Percentiles rank a stretch among this genome's conserved stretches.
Evolutionary conservation across 2,888 invertebrate genomes (phyloP).

Genomic region (Geotrupes spiniger): DNA sequence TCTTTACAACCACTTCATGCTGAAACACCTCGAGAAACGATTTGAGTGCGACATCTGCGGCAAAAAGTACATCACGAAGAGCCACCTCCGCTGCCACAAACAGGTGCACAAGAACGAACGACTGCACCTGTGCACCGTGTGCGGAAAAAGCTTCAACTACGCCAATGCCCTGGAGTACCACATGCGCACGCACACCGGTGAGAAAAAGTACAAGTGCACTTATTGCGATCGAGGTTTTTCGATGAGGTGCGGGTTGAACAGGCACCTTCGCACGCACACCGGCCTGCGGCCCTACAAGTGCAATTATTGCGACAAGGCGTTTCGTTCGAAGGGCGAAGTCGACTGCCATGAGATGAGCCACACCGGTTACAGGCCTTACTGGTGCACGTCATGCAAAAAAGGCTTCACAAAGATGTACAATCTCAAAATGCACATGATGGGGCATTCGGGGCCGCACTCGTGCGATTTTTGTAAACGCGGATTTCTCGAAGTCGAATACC

Average conservation of each 20-base stretch:
- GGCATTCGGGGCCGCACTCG: conserved; percentile 46
- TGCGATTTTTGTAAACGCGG: conserved; percentile 33
- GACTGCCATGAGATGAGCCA: conserved; percentile 43
- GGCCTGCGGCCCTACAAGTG: conserved; percentile 77
- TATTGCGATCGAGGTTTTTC: conserved; percentile 33
- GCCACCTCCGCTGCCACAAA: conserved; percentile 71
- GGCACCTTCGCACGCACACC: conserved; percentile 77
- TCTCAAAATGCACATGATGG: conserved; percentile 52
- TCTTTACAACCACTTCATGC: conserved; percentile 30
- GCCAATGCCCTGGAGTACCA: conserved; percentile 55
- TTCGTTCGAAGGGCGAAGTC: conserved; percentile 66
- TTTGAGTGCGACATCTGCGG: conserved; percentile 60
- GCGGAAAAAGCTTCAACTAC: conserved; percentile 80
- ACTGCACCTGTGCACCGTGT: conserved; percentile 73
- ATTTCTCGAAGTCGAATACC: conserved; percentile 31
- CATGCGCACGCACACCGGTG: conserved; percentile 36
- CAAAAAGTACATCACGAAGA: conserved; percentile 66
- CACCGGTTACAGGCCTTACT: conserved; percentile 49
- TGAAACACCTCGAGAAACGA: conserved; percentile 51
- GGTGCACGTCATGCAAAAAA: conserved; percentile 50
- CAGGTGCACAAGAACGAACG: conserved; percentile 76
- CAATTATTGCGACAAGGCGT: conserved; percentile 69
- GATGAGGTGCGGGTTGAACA: conserved; percentile 59
- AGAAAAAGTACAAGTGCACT: conserved; percentile 35
- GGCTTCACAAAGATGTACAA: conserved; percentile 48